These are phyloP conservation scores for Probaryconus sp. DNA, from an alignment of 1,140 invertebrate genomes.

Conservation along the genomic window DNA sequence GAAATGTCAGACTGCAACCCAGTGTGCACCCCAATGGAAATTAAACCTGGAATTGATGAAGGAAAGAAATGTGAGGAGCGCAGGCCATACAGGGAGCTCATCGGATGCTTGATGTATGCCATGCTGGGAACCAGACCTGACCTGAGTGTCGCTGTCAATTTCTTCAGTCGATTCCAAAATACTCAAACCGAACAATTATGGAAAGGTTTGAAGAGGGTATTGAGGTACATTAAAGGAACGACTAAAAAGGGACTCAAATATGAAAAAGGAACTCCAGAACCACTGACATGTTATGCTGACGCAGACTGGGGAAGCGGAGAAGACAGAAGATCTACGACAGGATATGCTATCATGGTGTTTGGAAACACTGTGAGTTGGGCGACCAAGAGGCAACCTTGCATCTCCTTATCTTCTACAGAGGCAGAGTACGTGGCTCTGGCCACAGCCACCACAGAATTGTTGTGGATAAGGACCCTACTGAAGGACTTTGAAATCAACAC, in stretches of 20 bases:
- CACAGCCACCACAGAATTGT: constrained; percentile 65
- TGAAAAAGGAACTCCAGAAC: constrained; percentile 2
- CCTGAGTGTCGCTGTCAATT: constrained; percentile 39
- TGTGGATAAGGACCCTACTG: constrained; percentile 68
- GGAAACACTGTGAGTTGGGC: constrained; percentile 68
- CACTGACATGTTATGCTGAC: constrained; percentile 61
- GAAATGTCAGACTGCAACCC: not conserved
- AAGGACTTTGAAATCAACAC: constrained; percentile 39
- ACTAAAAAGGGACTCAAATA: constrained; percentile 1
- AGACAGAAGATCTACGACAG: constrained; percentile 59
- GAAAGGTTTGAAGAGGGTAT: constrained; percentile 33
- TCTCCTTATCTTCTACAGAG: constrained; percentile 73
- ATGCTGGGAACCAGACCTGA: constrained; percentile 59
- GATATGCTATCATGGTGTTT: constrained; percentile 82
- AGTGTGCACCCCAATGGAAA: constrained; percentile 8
- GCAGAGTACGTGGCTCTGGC: constrained; percentile 75
- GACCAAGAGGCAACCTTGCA: constrained; percentile 70
- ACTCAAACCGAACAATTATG: constrained; percentile 37
- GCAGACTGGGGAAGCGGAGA: constrained; percentile 64
- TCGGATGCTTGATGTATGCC: constrained; percentile 63
- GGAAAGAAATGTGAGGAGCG: not conserved
- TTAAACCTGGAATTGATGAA: not conserved
- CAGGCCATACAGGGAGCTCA: constrained; percentile 36
- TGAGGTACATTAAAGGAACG: constrained; percentile 40
- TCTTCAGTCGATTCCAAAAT: constrained; percentile 53